Conservation (phyloP, 2,797 vertebrate genomes). For the Pelodytes ibericus region DNA sequence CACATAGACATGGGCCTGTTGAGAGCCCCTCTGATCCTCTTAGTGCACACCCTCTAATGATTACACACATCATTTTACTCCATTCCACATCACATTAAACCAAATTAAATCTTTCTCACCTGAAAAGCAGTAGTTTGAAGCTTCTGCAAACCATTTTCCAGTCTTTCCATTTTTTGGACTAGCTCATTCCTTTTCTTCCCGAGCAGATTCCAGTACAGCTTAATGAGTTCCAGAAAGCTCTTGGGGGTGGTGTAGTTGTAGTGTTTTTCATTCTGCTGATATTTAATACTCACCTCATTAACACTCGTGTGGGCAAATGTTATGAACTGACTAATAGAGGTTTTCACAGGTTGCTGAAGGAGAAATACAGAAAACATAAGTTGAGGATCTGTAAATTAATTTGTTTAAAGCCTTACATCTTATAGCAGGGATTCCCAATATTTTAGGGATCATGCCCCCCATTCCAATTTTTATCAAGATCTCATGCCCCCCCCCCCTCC, state of each 20-base stretch:
- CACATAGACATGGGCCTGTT: no score
- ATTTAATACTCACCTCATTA: constrained; percentile 78
- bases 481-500: no score
- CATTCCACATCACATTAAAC: no score
- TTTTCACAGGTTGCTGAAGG: constrained; percentile 69
- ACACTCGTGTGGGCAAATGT: constrained; percentile 75
- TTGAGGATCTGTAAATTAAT: no score
- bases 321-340: constrained; percentile 76
- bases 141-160: constrained; percentile 77
- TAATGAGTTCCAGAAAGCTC: constrained; percentile 85
- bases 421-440: no score
- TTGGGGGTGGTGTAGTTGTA: constrained; percentile 84
- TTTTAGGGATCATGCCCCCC: no score
- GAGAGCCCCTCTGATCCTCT: no score
- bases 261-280: constrained; percentile 83
- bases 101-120: constrained; percentile 31
- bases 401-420: no score
- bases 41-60: no score
- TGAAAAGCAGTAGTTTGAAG: constrained; percentile 67
- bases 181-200: constrained; percentile 72
- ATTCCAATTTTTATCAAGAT: no score
- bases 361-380: no score
- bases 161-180: constrained; percentile 75
- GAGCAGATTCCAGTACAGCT: constrained; percentile 74
- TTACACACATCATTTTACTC: no score